Base-by-base conservation (phyloP, 92 coral and sea anemone genomes). In the Phenganax subtilis region DNA sequence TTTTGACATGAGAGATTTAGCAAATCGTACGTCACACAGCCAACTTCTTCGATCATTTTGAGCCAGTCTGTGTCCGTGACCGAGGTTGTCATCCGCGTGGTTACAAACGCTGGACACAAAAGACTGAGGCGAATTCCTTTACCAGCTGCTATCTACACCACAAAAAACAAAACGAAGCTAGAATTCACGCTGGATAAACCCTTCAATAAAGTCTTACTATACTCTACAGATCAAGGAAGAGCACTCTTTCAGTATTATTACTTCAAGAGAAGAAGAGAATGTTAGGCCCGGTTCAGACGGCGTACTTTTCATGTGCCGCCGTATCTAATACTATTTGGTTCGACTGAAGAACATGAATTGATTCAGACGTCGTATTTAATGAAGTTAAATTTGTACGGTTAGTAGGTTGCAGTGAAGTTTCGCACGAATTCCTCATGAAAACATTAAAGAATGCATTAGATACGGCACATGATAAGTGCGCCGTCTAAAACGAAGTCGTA, bases 101-200 rank as follows among this genome's bases (percentile, higher is more conserved):
- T 87, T 6, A 96, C 89, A 52, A 83, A 85, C 53, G 92, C 59
- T 3, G 98, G 98, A 69, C 98, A 93, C 75, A 93, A 78, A 54
- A 93, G 87, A 75, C 92, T 93, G 9, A 92, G 87, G 30, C 97
- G 96, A 28, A 92, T 80, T 72, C 92, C 90, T 86, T 91, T 92
- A 3, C 60, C 82, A 2, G 44, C 27, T 12, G 69, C 51, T 54
- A 16, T 58, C 82, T 77, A 27, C 25, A 20, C 25, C 25, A 20
- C 25, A 20, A 20, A 8, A 77, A 57, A 12, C 0, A 51, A 51
- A 72, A 15, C n/a, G 12, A 44, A 11, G 3, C 54, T 28, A n/a
- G 15, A 59, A 12, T 61, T 17, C 25, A 61, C 28, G 67, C 25
- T 6, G 8, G 28, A 5, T 1, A 37, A 37, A 37, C 47, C 0